phyloP scores from a whole-genome alignment of 2,113 vertebrate genomes.

The Zosterops pallidus region DNA sequence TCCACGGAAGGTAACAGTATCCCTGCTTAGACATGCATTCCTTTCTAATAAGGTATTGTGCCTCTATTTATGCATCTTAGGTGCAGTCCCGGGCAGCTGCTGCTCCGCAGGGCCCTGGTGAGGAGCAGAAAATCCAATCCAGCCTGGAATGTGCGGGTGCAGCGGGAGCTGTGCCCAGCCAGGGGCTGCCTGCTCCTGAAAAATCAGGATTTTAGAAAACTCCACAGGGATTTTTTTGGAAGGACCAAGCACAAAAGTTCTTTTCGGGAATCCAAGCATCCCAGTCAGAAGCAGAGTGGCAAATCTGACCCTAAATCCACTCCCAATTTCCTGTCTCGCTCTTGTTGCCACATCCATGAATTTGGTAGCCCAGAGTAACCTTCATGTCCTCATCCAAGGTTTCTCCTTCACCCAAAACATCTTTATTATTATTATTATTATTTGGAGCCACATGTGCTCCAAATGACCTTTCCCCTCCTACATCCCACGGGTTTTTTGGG shows the following conservation, averaged over 20 bases:
- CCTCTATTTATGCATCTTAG: constrained; percentile 49
- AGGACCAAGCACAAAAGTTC: accelerated
- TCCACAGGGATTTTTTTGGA: not conserved
- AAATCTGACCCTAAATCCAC: not conserved
- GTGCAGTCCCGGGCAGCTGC: constrained; percentile 55
- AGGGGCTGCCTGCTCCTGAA: not conserved
- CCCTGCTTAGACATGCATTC: constrained; percentile 58
- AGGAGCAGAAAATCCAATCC: constrained; percentile 61
- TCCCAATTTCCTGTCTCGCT: not conserved
- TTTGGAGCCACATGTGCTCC: accelerated
- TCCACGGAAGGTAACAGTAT: constrained; percentile 34
- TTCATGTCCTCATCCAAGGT: accelerated
- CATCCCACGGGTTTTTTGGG: too few relatives aligned
- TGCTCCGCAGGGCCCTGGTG: constrained; percentile 28
- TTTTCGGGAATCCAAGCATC: not conserved
- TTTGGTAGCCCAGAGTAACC: not conserved
- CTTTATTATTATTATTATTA: not conserved
- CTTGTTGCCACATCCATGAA: not conserved
- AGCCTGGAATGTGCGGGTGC: constrained; percentile 49
- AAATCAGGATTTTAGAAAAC: not conserved
- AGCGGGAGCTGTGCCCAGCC: not conserved
- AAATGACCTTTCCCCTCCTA: not conserved
- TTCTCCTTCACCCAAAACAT: not conserved
- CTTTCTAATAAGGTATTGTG: constrained; percentile 54
- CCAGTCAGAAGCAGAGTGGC: too few relatives aligned